Evolutionary conservation across 2,113 vertebrate species (phyloP).

Genomic region (Danio rerio): DNA sequence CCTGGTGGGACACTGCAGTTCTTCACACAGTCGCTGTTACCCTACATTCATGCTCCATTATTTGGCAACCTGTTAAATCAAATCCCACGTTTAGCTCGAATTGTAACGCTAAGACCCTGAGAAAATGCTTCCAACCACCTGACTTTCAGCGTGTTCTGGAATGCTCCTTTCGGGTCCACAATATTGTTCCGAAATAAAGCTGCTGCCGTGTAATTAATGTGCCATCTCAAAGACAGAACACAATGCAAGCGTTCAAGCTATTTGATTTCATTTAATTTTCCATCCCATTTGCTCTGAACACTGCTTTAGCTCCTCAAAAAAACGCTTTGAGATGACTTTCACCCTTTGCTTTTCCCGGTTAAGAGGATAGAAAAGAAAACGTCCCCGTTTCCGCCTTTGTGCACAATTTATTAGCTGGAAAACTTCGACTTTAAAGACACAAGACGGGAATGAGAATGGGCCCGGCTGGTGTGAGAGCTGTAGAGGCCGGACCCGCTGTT

Average conservation of each 20-base stretch:
- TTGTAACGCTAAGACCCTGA: constrained; percentile 76
- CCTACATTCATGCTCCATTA: constrained; percentile 85
- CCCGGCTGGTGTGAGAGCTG: constrained; percentile 85
- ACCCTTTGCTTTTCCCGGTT: constrained; percentile 81
- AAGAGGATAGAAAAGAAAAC: constrained; percentile 86
- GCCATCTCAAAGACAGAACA: constrained; percentile 90
- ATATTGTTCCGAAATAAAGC: constrained; percentile 94
- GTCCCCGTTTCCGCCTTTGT: constrained; percentile 84
- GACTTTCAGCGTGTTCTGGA: constrained; percentile 75
- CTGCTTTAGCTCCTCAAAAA: constrained; percentile 89
- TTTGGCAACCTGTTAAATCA: constrained; percentile 89
- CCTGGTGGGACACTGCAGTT: constrained; percentile 84
- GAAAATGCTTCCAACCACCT: constrained; percentile 55
- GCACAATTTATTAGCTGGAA: constrained; percentile 87
- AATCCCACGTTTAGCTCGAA: constrained; percentile 75
- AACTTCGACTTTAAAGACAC: constrained; percentile 84
- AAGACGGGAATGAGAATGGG: constrained; percentile 84
- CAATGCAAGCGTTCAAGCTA: constrained; percentile 94
- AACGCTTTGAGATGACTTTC: constrained; percentile 85
- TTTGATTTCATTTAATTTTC: constrained; percentile 99
- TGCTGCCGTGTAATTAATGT: constrained; percentile 98
- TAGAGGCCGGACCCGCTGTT: constrained; percentile 81
- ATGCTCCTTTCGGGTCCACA: constrained; percentile 89
- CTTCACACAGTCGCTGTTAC: constrained; percentile 84
- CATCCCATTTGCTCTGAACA: constrained; percentile 96